Base-by-base conservation (phyloP, 2,113 vertebrate genomes). In the Xiphophorus couchianus region DNA sequence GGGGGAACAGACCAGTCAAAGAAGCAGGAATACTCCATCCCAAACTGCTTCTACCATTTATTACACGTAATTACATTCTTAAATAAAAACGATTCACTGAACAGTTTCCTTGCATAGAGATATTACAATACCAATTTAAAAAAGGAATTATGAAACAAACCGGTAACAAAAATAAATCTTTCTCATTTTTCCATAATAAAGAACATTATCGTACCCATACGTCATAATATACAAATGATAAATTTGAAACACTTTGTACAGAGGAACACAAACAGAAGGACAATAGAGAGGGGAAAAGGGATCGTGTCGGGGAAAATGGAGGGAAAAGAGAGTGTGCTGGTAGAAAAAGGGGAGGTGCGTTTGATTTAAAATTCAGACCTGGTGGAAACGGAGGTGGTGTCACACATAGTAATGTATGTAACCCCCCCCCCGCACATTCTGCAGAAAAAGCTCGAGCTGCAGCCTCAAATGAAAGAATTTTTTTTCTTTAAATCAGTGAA, bases 41-140 rank as follows among this genome's bases (percentile, higher is more conserved):
- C 94, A 94, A 95, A 95, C 96, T 97, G 96, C 96, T 96, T 98
- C 97, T 98, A 99, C 97, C 94, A 96, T 99, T 98, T 99, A 99
- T 98, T 99, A 99, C 97, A 99, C 97, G 94, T 97, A 97, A 94
- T 96, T 98, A 99, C 98, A 97, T 98, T 98, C 97, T 99, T 98
- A 99, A 99, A 99, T 99, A 97, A 98, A 99, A 98, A 97, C 96
- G 96, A 97, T 96, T 97, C 97, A 99, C 97, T 95, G 95, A 97
- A 98, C 97, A 97, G 96, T 97, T 97, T 96, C 97, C 97, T 99
- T 99, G 98, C 98, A 99, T 99, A 99, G 98, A 98, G 98, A 99
- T 98, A 97, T 99, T 99, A 99, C 98, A 98, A 99, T 99, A 99
- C 97, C 96, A 98, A 99, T 98, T 98, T 98, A 97, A 98, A 99